Base-by-base conservation (phyloP, 2,888 invertebrate species). In the Urechis unicinctus region DNA sequence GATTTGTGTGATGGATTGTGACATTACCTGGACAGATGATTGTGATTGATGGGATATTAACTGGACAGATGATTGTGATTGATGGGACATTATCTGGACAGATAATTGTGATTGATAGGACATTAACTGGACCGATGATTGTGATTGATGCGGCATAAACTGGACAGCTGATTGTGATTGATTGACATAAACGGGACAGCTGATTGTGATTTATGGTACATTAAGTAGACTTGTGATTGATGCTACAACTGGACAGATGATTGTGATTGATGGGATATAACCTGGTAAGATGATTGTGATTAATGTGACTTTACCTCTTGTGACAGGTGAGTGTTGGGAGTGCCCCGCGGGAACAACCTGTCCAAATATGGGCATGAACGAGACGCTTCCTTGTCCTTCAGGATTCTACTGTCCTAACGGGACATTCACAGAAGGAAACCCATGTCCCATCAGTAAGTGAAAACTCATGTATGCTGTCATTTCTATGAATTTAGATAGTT, bases 381-480 rank as follows among this genome's bases (percentile, higher is more conserved):
- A 57, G 29, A 71, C 72, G 0, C 47, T 67, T 21, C 68, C 67
- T 1, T 75, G 75, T 58, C 72, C 71, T 5, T 55, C 66, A 5
- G 75, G 75, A 1, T 65, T 68, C 61, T 74, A 71, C 61, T 75
- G 75, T 61, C 64, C 65, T 5, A 68, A 69, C 52, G 73, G 71
- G n/a, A 74, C 74, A 28, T 56, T 52, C 21, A 66, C 68, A 50
- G 59, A 70, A 56, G 74, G 73, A 5, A 56, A 56, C n/a, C 68
- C 71, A 4, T 75, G 75, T 62, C 72, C 71, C 6, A 55, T 65
- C 22, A 74, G 74, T 71, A 60, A 55, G 63, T 58, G 31, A 29
- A 44, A 5, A 4, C 47, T 25, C 22, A 26, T 28, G 24, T 5
- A 13, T 41, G 44, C n/a, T 22, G 30, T 50, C 22, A 22, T 36